A percentile compares a stretch with the other conserved stretches of the same genome.
These are phyloP conservation scores for Harpalus rufipes DNA, from an alignment of 2,888 invertebrate genomes.

Conservation along the genomic window DNA sequence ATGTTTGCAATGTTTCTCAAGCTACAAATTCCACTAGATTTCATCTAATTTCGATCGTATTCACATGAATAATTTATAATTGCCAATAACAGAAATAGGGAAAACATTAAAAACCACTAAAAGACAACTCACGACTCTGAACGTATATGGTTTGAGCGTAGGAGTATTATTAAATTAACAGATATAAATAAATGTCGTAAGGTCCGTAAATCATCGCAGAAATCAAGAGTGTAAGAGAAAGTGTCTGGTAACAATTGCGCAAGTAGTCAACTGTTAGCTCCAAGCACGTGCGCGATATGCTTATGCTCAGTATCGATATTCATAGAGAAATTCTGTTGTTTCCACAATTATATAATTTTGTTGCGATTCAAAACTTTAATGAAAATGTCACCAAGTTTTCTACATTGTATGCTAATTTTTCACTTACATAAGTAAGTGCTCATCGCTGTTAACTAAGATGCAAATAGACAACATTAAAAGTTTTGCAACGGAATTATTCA, in stretches of 20 bases:
- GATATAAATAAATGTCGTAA: constrained; percentile 61
- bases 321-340: neutral
- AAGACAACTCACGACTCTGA: constrained; percentile 27
- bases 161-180: constrained; percentile 61
- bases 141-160: constrained; percentile 35
- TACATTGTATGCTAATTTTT: constrained; percentile 22
- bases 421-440: neutral
- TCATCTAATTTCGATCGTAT: constrained; percentile 33
- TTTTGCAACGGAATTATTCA: constrained; percentile 10
- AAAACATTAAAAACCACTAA: constrained; percentile 46
- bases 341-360: constrained; percentile 30
- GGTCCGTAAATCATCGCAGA: constrained; percentile 50
- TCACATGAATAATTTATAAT: constrained; percentile 56
- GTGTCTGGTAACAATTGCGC: constrained; percentile 44
- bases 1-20: constrained; percentile 45
- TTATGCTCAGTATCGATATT: neutral
- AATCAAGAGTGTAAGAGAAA: constrained; percentile 62
- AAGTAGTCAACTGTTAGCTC: constrained; percentile 14
- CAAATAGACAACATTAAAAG: neutral
- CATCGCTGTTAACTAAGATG: neutral
- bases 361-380: neutral
- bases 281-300: constrained; percentile 42
- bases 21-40: constrained; percentile 21
- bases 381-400: constrained; percentile 34
- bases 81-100: constrained; percentile 40